These are phyloP conservation scores for Cryptocephalus moraei DNA, from an alignment of 2,888 invertebrate species.

Conservation along the genomic window DNA sequence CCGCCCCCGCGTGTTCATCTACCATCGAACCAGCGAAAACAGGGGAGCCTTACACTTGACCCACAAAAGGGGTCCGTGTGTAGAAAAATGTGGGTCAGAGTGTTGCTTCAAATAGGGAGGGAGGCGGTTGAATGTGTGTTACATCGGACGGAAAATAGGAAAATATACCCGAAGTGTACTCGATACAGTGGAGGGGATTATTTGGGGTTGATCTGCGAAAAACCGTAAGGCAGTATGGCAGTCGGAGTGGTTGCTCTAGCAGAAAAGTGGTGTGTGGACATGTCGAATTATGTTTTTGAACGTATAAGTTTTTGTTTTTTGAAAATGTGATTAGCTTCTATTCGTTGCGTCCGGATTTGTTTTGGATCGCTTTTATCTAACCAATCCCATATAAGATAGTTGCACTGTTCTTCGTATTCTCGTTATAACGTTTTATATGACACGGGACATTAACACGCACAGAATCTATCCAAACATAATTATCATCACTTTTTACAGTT, in stretches of 20 bases:
- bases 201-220: not conserved
- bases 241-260: no score
- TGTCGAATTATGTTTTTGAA: no score
- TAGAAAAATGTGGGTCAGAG: constrained; percentile 18
- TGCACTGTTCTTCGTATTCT: not conserved
- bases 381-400: no score
- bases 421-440: not conserved
- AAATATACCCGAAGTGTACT: not conserved
- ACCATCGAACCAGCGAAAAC: constrained; percentile 4
- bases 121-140: not conserved
- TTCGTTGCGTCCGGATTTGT: no score
- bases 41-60: constrained; percentile 18
- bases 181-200: not conserved
- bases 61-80: constrained; percentile 15
- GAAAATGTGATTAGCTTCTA: no score
- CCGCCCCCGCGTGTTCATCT: no score
- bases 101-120: constrained; percentile 4
- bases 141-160: not conserved
- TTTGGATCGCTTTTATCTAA: no score
- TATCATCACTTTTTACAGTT: constrained; percentile 12
- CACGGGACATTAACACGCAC: constrained; percentile 6
- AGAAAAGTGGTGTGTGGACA: no score
- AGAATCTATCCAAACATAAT: constrained; percentile 13
- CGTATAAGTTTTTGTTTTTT: no score
- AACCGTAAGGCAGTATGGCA: no score